phyloP scores from a whole-genome alignment of 2,888 invertebrate species.

The Torymus texanus region DNA sequence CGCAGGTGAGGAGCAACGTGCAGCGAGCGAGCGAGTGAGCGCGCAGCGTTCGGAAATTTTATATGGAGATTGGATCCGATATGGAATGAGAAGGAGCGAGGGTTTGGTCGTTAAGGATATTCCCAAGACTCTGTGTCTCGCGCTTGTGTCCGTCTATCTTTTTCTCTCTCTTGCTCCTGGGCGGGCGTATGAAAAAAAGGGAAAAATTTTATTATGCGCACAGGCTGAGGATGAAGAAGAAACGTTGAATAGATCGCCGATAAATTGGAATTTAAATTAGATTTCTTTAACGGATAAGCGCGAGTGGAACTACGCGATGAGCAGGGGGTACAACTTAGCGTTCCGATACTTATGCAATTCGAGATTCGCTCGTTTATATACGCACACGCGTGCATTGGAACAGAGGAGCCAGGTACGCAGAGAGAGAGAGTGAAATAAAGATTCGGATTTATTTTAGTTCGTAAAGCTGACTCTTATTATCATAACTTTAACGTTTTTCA shows the following conservation, averaged over 20 bases:
- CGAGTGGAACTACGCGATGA: background rate
- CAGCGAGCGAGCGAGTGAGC: slow-evolving; percentile 23
- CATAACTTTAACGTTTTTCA: slow-evolving; percentile 44
- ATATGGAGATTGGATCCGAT: slow-evolving; percentile 57
- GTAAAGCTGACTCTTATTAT: slow-evolving; percentile 49
- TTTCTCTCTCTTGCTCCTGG: slow-evolving; percentile 9
- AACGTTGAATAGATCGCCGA: slow-evolving; percentile 53
- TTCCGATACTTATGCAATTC: slow-evolving; percentile 43
- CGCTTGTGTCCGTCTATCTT: background rate
- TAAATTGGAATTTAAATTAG: slow-evolving; percentile 58
- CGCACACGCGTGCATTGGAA: background rate
- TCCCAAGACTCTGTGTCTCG: slow-evolving; percentile 48
- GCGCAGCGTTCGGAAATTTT: slow-evolving; percentile 39
- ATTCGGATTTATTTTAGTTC: slow-evolving; percentile 54
- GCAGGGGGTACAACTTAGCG: background rate
- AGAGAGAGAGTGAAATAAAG: slow-evolving; percentile 42
- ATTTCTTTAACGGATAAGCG: slow-evolving; percentile 28
- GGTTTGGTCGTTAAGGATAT: slow-evolving; percentile 52
- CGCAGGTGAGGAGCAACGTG: slow-evolving; percentile 10
- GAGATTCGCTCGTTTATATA: slow-evolving; percentile 35
- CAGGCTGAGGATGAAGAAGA: background rate
- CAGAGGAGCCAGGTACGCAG: background rate
- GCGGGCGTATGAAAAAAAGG: background rate
- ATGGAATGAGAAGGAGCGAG: slow-evolving; percentile 42
- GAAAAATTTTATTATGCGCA: background rate